Base-by-base conservation (phyloP, 1,140 invertebrate species). In the Orius insidiosus region DNA sequence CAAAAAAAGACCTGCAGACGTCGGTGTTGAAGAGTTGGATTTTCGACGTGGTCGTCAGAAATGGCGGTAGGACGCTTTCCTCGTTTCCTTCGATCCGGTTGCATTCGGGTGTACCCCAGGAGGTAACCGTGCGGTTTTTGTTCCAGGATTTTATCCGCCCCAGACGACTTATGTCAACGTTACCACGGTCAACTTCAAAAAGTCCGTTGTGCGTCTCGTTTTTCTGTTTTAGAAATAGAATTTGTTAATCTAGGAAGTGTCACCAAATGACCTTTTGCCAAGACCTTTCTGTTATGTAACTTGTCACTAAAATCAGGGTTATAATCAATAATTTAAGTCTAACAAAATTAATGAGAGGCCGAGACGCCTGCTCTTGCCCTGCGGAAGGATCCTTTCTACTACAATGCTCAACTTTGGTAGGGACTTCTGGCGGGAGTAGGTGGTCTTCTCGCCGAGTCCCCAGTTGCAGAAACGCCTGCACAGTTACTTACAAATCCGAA, bases 61-160 rank as follows among this genome's bases (percentile, higher is more conserved):
- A 46, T 5, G 45, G 45, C 5, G 32, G 35, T 11, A 46, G 19
- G 11, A 46, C 5, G 4, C 34, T 18, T 24, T 36, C 35, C 2
- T 46, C 45, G 38, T 40, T 46, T 13, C 45, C 45, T n/a, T 13
- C 14, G 8, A 38, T 16, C 8, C 18, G 8, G 15, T 46, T 46
- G 19, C 45, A 46, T 11, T 11, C 10, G 3, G 8, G 34, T 3
- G 11, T 11, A 2, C 10, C 18, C 45, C 45, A 46, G 13, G 32
- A n/a, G 10, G 2, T 35, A 3, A 18, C 8, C 7, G 14, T 18
- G 5, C 4, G 15, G 16, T 32, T 18, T n/a, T 19, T 35, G 4
- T 38, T 11, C 13, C 14, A 37, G 10, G 2, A 5, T 3, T 19
- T 13, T 2, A 46, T 31, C 19, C 18, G 8, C 18, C 45, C 45